phyloP scores from a whole-genome alignment of 2,797 vertebrate species.

The Aplochiton taeniatus region DNA sequence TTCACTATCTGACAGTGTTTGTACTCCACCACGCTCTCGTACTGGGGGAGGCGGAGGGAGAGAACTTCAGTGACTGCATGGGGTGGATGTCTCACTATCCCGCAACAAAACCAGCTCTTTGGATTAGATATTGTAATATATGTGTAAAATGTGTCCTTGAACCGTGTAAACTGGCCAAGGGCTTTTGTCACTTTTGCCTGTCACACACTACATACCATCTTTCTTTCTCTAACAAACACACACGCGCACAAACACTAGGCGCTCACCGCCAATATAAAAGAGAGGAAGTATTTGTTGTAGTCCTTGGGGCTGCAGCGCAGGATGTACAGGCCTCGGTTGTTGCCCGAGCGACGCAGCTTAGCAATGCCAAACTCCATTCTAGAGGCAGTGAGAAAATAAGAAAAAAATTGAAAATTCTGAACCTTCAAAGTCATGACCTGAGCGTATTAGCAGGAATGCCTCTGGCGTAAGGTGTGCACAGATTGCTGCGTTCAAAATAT shows the following conservation, averaged over 20 bases:
- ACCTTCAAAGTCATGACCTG: too few species aligned
- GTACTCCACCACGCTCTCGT: slow-evolving; percentile 80
- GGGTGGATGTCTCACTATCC: too few species aligned
- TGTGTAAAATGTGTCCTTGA: too few species aligned
- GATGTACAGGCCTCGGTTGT: slow-evolving; percentile 88
- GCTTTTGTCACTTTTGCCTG: too few species aligned
- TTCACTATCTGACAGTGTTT: slow-evolving; percentile 94
- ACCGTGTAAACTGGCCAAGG: too few species aligned
- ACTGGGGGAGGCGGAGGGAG: slow-evolving; percentile 45
- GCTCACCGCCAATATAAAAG: slow-evolving; percentile 93
- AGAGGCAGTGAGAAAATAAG: slow-evolving; percentile 42
- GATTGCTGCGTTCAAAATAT: too few species aligned
- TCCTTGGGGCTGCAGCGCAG: slow-evolving; percentile 94
- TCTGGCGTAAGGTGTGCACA: too few species aligned
- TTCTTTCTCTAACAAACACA: slow-evolving; percentile 54
- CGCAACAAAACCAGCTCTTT: too few species aligned
- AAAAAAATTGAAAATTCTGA: not conserved
- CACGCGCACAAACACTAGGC: too few species aligned
- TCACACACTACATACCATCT: too few species aligned
- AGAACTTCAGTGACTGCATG: too few species aligned
- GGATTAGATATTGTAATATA: not conserved
- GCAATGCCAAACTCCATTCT: slow-evolving; percentile 93
- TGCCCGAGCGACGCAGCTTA: slow-evolving; percentile 88
- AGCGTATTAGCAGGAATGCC: too few species aligned
- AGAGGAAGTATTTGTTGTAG: slow-evolving; percentile 94